These are phyloP conservation scores for Trachelipus rathkii DNA, from an alignment of 1,140 invertebrate genomes.

Conservation along the genomic window DNA sequence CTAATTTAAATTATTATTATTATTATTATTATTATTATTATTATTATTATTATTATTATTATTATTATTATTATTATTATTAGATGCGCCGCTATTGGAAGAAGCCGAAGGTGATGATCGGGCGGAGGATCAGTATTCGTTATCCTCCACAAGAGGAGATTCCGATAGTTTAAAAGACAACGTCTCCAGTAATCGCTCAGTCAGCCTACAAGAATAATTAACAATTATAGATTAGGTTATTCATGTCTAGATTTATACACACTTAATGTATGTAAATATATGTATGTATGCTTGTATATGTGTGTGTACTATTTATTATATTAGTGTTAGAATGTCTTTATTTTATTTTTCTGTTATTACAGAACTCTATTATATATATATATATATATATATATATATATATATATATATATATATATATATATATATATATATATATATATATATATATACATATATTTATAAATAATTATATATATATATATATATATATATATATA, in stretches of 20 bases:
- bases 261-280: constrained; percentile 1
- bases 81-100: background rate
- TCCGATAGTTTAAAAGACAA: background rate
- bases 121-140: background rate
- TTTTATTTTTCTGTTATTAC: background rate
- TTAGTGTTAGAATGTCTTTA: background rate
- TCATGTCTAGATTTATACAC: background rate
- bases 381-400: constrained; percentile 5
- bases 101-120: background rate
- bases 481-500: no score
- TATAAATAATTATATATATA: background rate
- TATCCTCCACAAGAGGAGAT: background rate
- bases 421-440: background rate
- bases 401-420: constrained; percentile 11
- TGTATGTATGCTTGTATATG: background rate
- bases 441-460: background rate
- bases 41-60: no score
- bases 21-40: background rate
- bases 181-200: background rate
- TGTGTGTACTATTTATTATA: background rate
- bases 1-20: background rate
- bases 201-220: background rate
- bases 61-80: no score
- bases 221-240: background rate
- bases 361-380: background rate